phyloP scores from a whole-genome alignment of 2,113 vertebrate genomes.

The chimpanzee (Pan troglodytes) region NHGRI_mPanTro3-v2.1_pri NC_072412.2:72429001-72429500 shows the following conservation, averaged over 20 bases:
- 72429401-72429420: not conserved
- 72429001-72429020: not conserved
- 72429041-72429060: not conserved
- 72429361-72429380: not conserved
- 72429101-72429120: not conserved
- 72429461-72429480: constrained; percentile 55
- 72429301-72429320: not conserved
- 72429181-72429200: not conserved
- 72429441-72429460: constrained; percentile 45
- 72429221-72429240: not conserved
- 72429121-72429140: not conserved
- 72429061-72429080: constrained; percentile 1
- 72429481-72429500: constrained; percentile 55
- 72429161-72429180: not conserved
- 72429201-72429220: not conserved
- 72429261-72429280: not conserved
- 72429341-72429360: not conserved
- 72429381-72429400: not conserved
- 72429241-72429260: not conserved
- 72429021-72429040: not conserved
- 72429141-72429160: not conserved
- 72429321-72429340: not conserved
- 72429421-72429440: constrained; percentile 53
- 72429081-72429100: not conserved
- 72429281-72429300: not conserved